Evolutionary conservation across 1,140 invertebrate species (phyloP).

Genomic region (Apis laboriosa): DNA sequence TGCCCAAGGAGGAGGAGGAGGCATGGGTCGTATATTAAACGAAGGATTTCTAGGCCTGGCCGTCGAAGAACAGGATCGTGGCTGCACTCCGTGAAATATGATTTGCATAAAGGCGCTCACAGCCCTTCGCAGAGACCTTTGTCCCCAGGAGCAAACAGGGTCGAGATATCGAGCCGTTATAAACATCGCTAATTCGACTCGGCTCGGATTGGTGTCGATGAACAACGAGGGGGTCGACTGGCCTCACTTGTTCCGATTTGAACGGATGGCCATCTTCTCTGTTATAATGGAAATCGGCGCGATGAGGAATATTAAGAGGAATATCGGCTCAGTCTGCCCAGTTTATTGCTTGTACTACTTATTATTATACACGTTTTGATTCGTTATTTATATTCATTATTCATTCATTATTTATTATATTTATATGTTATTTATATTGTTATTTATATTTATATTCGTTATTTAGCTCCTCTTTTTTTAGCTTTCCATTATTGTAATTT

Average conservation of each 20-base stretch:
- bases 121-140: not conserved
- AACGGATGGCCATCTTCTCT: not conserved
- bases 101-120: constrained; percentile 58
- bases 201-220: not conserved
- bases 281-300: not conserved
- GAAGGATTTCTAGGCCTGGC: constrained; percentile 37
- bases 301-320: not conserved
- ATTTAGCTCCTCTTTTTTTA: not conserved
- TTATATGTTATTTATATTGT: no score
- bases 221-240: not conserved
- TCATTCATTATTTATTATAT: no score
- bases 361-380: no score
- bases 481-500: no score
- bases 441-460: no score
- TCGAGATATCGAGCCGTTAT: not conserved
- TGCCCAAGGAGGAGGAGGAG: no score
- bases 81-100: constrained; percentile 51
- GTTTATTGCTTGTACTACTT: not conserved
- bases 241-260: not conserved
- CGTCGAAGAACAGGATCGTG: constrained; percentile 13
- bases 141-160: not conserved
- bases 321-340: not conserved
- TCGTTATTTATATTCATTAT: no score
- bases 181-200: constrained; percentile 25
- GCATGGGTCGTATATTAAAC: no score